A percentile compares a stretch with the other conserved stretches of the same genome.
phyloP scores from a whole-genome alignment of 1,140 invertebrate genomes.

The Zophobas atratus region DNA sequence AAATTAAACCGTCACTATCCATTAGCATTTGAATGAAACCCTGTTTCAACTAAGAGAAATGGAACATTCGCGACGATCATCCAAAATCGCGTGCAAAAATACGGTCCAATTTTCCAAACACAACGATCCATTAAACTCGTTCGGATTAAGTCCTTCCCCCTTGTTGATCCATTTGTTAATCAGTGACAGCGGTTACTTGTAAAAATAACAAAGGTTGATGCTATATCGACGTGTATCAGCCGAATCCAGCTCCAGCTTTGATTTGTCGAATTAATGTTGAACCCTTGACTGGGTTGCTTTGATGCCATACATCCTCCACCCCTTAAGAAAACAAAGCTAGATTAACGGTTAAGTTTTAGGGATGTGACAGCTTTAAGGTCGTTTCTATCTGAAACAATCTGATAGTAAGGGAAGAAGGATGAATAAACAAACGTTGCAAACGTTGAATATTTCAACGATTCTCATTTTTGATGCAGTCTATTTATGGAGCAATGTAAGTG shows the following conservation, averaged over 20 bases:
- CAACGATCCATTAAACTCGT: not conserved
- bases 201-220: constrained; percentile 3
- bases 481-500: not conserved
- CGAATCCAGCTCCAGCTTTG: constrained; percentile 7
- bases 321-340: constrained; percentile 38
- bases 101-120: not conserved
- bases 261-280: constrained; percentile 9
- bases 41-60: not conserved
- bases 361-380: constrained; percentile 31
- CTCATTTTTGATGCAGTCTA: too few species aligned
- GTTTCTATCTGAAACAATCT: constrained; percentile 22
- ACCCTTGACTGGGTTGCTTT: constrained; percentile 8
- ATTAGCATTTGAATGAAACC: constrained; percentile 6
- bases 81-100: too few species aligned
- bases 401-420: not conserved
- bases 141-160: not conserved
- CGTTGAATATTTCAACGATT: constrained; percentile 1
- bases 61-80: not conserved
- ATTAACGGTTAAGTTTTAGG: constrained; percentile 39
- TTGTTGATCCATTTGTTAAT: not conserved
- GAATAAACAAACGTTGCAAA: constrained; percentile 17
- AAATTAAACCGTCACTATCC: not conserved
- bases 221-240: too few species aligned
- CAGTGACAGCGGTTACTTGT: not conserved
- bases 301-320: constrained; percentile 28